These are phyloP conservation scores for Rhynchotus rufescens DNA, from an alignment of 2,797 vertebrate species.

Conservation along the genomic window DNA sequence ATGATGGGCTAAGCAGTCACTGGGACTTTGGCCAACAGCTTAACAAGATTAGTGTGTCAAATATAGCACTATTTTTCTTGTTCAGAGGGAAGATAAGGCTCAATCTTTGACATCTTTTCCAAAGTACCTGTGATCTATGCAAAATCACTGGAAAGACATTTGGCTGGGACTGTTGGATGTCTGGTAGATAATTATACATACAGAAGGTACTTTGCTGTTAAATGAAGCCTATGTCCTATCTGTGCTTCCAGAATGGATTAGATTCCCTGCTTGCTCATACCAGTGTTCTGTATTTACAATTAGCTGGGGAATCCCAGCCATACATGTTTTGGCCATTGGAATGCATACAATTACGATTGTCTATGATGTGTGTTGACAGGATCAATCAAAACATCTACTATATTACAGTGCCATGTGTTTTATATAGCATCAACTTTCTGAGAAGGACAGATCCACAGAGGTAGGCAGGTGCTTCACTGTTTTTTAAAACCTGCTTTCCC, in stretches of 20 bases:
- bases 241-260: neutral
- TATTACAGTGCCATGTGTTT: neutral
- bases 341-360: accelerated
- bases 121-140: neutral
- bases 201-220: neutral
- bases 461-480: neutral
- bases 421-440: neutral
- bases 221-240: neutral
- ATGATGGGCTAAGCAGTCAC: neutral
- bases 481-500: neutral
- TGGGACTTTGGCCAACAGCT: too few relatives aligned
- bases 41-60: neutral
- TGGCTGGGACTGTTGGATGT: neutral
- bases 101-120: neutral
- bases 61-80: neutral
- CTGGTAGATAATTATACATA: neutral
- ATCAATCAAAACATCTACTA: constrained; percentile 20
- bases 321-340: neutral
- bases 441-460: neutral
- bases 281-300: neutral
- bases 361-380: neutral
- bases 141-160: neutral
- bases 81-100: neutral
- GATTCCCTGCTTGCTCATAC: neutral
- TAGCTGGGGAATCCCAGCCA: neutral